These are phyloP conservation scores for Hydrozoanthus tunicans DNA, from an alignment of 64 coral and sea anemone species.

Conservation along the genomic window DNA sequence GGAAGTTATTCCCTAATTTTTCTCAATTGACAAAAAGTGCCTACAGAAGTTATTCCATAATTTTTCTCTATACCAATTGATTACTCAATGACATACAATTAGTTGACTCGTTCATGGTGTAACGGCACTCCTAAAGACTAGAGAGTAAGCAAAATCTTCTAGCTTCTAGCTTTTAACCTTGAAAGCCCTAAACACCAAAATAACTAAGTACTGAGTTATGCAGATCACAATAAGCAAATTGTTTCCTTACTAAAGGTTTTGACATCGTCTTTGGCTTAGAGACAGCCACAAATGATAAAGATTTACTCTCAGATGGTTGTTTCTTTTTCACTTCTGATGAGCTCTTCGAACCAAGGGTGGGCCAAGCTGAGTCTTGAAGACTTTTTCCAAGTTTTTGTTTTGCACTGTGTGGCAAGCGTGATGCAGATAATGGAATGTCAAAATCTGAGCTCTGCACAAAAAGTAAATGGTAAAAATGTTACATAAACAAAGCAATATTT, in stretches of 20 bases:
- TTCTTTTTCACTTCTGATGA: conserved; percentile 26
- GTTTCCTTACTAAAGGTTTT: neutral
- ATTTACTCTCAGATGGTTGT: neutral
- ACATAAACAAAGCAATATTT: neutral
- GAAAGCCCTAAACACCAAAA: too few species aligned
- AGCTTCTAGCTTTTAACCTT: too few species aligned
- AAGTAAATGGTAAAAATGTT: neutral
- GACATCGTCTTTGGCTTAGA: neutral
- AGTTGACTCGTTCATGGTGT: too few species aligned
- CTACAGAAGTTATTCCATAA: too few species aligned
- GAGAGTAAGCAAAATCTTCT: too few species aligned
- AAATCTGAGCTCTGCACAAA: neutral
- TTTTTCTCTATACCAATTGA: too few species aligned
- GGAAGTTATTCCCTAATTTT: too few species aligned
- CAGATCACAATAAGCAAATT: too few species aligned
- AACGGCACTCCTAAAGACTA: too few species aligned
- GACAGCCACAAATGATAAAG: conserved; percentile 4
- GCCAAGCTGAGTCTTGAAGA: conserved; percentile 15
- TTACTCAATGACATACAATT: too few species aligned
- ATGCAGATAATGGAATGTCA: conserved; percentile 1
- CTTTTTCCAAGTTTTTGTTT: conserved; percentile 13
- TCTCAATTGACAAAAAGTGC: too few species aligned
- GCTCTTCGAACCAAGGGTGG: neutral
- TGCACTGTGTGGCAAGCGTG: conserved; percentile 5
- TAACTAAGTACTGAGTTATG: too few species aligned